These are phyloP conservation scores for Melanotaenia duboulayi DNA, from an alignment of 2,113 vertebrate species.

Conservation along the genomic window DNA sequence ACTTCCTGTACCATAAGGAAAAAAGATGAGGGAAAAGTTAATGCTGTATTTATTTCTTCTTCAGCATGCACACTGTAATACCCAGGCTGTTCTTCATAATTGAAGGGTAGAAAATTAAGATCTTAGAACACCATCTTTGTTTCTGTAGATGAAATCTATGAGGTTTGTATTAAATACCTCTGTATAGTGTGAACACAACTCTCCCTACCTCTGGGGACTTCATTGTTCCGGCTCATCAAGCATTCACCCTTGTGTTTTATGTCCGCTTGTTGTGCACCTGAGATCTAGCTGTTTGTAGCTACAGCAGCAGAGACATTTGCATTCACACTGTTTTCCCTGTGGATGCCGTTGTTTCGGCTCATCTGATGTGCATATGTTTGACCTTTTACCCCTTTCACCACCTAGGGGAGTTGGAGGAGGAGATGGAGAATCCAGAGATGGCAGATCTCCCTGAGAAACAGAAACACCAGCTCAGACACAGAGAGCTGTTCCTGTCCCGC, in stretches of 20 bases:
- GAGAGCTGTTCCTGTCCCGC: constrained; percentile 94
- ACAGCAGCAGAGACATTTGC: constrained; percentile 13
- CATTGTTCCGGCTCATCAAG: constrained; percentile 50
- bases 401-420: constrained; percentile 95
- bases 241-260: constrained; percentile 26
- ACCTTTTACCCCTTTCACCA: constrained; percentile 12
- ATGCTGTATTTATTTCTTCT: not conserved
- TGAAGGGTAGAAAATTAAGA: not conserved
- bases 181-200: not conserved
- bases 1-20: not conserved
- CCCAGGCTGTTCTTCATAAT: no score
- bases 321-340: not conserved
- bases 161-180: constrained; percentile 38
- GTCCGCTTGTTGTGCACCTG: constrained; percentile 23
- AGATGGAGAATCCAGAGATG: constrained; percentile 97
- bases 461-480: constrained; percentile 94
- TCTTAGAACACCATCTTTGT: not conserved
- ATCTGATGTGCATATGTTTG: constrained; percentile 42
- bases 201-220: constrained; percentile 14
- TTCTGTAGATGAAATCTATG: not conserved
- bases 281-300: constrained; percentile 8
- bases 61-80: no score
- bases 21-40: not conserved
- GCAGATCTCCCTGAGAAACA: constrained; percentile 93
- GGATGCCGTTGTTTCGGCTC: constrained; percentile 48